Evolutionary conservation across 2,113 vertebrate genomes (phyloP).

Genomic region (Cryptotis parvus): DNA sequence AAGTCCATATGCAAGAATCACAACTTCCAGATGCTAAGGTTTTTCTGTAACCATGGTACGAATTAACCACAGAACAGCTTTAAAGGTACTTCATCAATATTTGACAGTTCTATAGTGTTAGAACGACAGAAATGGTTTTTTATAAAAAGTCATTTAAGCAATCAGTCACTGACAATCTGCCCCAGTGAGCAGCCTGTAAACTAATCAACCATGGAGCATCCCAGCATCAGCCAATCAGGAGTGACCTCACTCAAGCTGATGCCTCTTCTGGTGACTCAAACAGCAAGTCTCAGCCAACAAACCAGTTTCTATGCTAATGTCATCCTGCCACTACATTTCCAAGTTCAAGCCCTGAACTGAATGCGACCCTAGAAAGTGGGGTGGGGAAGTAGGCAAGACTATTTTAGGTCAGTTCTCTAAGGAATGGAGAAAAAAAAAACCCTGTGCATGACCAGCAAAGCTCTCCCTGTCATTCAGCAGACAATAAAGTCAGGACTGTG

Average conservation of each 20-base stretch:
- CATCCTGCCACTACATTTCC: background rate
- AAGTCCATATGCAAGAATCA: background rate
- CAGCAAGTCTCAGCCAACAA: background rate
- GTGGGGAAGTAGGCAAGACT: background rate
- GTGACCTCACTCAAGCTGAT: background rate
- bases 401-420: background rate
- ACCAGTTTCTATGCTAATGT: background rate
- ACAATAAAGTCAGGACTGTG: background rate
- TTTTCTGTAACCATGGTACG: slow-evolving; percentile 21
- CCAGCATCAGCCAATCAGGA: background rate
- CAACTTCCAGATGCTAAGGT: background rate
- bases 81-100: background rate
- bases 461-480: background rate
- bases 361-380: no score
- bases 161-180: background rate
- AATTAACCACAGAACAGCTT: background rate
- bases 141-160: background rate
- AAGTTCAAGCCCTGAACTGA: background rate
- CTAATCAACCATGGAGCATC: background rate
- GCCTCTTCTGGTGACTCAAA: background rate
- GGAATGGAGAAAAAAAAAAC: background rate
- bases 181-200: background rate
- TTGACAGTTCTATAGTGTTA: background rate
- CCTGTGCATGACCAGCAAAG: background rate
- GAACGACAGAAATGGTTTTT: background rate